These are phyloP conservation scores for Amphiprion ocellaris DNA, from an alignment of 2,113 vertebrate species.

Conservation along the genomic window DNA sequence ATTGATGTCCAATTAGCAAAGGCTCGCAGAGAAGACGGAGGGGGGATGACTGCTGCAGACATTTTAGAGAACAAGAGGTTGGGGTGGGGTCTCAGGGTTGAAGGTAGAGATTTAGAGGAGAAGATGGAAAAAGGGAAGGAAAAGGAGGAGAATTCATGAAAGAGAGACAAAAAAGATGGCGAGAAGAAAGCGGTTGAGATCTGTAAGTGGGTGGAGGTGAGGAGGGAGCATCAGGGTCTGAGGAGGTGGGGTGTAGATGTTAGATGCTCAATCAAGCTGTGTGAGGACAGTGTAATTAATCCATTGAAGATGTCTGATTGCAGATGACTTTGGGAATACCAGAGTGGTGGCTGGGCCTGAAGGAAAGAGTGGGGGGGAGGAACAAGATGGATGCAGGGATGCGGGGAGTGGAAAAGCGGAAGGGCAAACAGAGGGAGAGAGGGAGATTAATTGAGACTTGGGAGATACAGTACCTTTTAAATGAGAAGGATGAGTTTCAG, in stretches of 20 bases:
- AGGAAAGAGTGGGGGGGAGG: slow-evolving; percentile 43
- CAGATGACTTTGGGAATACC: slow-evolving; percentile 85
- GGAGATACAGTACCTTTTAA: slow-evolving; percentile 80
- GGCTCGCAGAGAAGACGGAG: slow-evolving; percentile 39
- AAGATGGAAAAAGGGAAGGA: slow-evolving; percentile 8
- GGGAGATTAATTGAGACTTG: slow-evolving; percentile 77
- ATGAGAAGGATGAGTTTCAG: slow-evolving; percentile 80
- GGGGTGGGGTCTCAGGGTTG: slow-evolving; percentile 34
- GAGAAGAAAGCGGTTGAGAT: slow-evolving; percentile 41
- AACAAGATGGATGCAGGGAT: slow-evolving; percentile 78
- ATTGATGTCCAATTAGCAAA: slow-evolving; percentile 85
- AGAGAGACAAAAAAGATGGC: slow-evolving; percentile 44
- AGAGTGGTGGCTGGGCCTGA: slow-evolving; percentile 61
- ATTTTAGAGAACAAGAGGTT: slow-evolving; percentile 48
- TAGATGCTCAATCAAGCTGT: slow-evolving; percentile 81
- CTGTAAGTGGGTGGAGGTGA: slow-evolving; percentile 69
- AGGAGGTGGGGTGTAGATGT: slow-evolving; percentile 72
- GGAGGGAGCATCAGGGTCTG: slow-evolving; percentile 58
- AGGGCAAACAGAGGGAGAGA: slow-evolving; percentile 72
- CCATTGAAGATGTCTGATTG: slow-evolving; percentile 87
- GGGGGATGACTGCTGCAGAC: slow-evolving; percentile 34
- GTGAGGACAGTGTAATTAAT: slow-evolving; percentile 86
- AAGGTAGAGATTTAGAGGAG: slow-evolving; percentile 43
- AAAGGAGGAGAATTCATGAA: slow-evolving; percentile 19
- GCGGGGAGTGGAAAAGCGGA: slow-evolving; percentile 66